Evolutionary conservation across 2,113 vertebrate species (phyloP).

Genomic region (Spea multiplicata): DNA sequence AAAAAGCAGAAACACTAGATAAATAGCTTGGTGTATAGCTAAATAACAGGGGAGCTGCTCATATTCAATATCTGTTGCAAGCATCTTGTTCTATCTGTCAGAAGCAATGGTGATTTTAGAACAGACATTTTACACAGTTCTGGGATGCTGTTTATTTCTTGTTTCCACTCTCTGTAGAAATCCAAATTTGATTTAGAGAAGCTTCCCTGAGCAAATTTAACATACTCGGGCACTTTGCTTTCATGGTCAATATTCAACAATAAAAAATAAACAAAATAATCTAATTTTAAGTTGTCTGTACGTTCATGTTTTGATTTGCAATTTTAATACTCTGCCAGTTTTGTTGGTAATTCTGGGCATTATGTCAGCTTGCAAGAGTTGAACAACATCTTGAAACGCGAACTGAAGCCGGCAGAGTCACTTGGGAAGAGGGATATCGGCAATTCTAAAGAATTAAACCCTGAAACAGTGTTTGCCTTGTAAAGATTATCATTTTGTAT

Average conservation of each 20-base stretch:
- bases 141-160: constrained; percentile 63
- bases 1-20: constrained; percentile 47
- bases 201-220: constrained; percentile 61
- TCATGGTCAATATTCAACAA: constrained; percentile 59
- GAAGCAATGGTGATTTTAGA: constrained; percentile 61
- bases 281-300: constrained; percentile 56
- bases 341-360: constrained; percentile 26
- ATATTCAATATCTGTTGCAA: constrained; percentile 60
- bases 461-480: constrained; percentile 12
- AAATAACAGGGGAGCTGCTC: constrained; percentile 47
- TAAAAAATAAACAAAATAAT: constrained; percentile 64
- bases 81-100: constrained; percentile 65
- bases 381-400: constrained; percentile 18
- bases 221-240: constrained; percentile 57
- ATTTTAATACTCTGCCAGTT: constrained; percentile 31
- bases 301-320: constrained; percentile 56
- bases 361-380: constrained; percentile 6
- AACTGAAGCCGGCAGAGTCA: constrained; percentile 19
- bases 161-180: constrained; percentile 59
- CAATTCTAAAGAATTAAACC: constrained; percentile 18
- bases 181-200: constrained; percentile 62
- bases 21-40: constrained; percentile 53
- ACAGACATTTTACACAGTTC: constrained; percentile 54
- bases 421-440: constrained; percentile 23
- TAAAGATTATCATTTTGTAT: constrained; percentile 42